Percentiles rank a stretch among this genome's conserved stretches.
Conservation (phyloP, 2,888 invertebrate genomes). For the Tetramorium bicarinatum region DNA sequence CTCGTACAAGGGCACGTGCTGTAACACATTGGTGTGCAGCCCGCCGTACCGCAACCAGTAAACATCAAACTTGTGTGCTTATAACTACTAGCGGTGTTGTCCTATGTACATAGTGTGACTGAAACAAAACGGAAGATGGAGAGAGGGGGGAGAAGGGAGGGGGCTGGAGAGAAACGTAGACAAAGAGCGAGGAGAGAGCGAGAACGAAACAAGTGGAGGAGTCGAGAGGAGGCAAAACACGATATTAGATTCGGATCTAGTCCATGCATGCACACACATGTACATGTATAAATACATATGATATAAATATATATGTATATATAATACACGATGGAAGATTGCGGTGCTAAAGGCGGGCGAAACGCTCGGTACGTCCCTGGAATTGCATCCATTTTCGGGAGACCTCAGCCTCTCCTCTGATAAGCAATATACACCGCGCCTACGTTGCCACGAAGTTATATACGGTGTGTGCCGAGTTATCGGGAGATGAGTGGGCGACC, state of each 20-base stretch:
- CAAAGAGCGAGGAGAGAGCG: slow-evolving; percentile 24
- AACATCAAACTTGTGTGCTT: slow-evolving; percentile 71
- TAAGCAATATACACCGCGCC: slow-evolving; percentile 67
- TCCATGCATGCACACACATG: slow-evolving; percentile 53
- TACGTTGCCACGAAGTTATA: slow-evolving; percentile 71
- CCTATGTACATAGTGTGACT: slow-evolving; percentile 64
- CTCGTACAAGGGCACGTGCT: slow-evolving; percentile 62
- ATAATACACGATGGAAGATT: slow-evolving; percentile 70
- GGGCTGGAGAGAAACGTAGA: slow-evolving; percentile 20
- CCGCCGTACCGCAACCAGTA: slow-evolving; percentile 69
- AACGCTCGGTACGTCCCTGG: slow-evolving; percentile 76
- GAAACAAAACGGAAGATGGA: slow-evolving; percentile 43
- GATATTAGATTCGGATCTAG: slow-evolving; percentile 75
- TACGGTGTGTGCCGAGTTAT: slow-evolving; percentile 67
- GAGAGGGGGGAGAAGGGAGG: background rate
- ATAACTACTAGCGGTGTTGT: slow-evolving; percentile 66
- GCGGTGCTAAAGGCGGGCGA: slow-evolving; percentile 72
- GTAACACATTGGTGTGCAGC: slow-evolving; percentile 55
- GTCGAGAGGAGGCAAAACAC: slow-evolving; percentile 68
- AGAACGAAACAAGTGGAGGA: slow-evolving; percentile 21
- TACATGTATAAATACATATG: slow-evolving; percentile 22
- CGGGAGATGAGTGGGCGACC: slow-evolving; percentile 64
- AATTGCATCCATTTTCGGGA: slow-evolving; percentile 77
- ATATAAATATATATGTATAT: slow-evolving; percentile 46
- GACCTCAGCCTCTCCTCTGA: slow-evolving; percentile 70